Evolutionary conservation across 1,140 invertebrate genomes (phyloP).

Genomic region (Helicoverpa zea): DNA sequence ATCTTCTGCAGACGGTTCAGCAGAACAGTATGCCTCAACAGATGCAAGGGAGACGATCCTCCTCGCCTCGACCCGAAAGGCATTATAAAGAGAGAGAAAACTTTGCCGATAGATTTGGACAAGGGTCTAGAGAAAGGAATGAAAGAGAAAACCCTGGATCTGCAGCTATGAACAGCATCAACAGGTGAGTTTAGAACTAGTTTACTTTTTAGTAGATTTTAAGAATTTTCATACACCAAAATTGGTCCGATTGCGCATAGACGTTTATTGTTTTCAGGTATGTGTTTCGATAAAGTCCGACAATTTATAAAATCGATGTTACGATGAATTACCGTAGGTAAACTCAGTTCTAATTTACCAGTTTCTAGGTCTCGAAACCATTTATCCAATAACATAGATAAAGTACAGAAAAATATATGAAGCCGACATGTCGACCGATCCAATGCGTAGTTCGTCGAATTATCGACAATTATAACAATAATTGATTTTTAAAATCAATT

Average conservation of each 20-base stretch:
- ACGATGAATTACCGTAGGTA: background rate
- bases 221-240: background rate
- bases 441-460: slow-evolving; percentile 25
- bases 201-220: slow-evolving; percentile 10
- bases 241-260: background rate
- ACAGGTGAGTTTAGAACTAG: slow-evolving; percentile 76
- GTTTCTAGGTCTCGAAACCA: background rate
- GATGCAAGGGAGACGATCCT: slow-evolving; percentile 78
- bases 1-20: slow-evolving; percentile 82
- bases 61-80: slow-evolving; percentile 80
- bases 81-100: slow-evolving; percentile 86
- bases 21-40: slow-evolving; percentile 81
- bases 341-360: background rate
- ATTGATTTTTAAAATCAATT: slow-evolving; percentile 45
- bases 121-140: slow-evolving; percentile 80
- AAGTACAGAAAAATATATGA: slow-evolving; percentile 1
- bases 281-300: slow-evolving; percentile 7
- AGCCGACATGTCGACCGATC: background rate
- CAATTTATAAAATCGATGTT: slow-evolving; percentile 9
- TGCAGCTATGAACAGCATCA: slow-evolving; percentile 83
- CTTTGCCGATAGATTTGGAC: slow-evolving; percentile 74
- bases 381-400: slow-evolving; percentile 6
- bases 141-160: slow-evolving; percentile 80
- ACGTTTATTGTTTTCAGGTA: too few relatives aligned
- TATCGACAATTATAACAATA: slow-evolving; percentile 58